phyloP scores from a whole-genome alignment of 2,888 invertebrate species.

The Athripsodes cinereus region DNA sequence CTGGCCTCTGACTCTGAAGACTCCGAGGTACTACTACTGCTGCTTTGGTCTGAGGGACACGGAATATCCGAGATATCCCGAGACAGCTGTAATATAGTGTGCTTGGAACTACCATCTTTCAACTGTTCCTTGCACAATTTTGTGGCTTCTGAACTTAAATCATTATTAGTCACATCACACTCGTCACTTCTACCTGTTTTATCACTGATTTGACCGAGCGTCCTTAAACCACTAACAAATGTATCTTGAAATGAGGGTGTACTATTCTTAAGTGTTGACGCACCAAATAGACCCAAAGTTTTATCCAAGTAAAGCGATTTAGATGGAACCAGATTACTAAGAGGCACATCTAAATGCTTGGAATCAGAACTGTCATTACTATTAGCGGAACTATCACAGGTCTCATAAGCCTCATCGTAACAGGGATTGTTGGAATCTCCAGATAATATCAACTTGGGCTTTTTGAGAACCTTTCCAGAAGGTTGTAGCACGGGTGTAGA shows the following conservation, averaged over 20 bases:
- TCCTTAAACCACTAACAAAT: slow-evolving; percentile 18
- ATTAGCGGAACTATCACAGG: slow-evolving; percentile 33
- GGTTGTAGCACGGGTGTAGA: slow-evolving; percentile 30
- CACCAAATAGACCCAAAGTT: slow-evolving; percentile 33
- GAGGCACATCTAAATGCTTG: slow-evolving; percentile 36
- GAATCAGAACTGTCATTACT: slow-evolving; percentile 32
- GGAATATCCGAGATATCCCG: slow-evolving; percentile 23
- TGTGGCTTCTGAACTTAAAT: slow-evolving; percentile 1
- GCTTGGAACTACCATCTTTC: slow-evolving; percentile 13
- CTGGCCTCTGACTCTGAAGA: slow-evolving; percentile 24
- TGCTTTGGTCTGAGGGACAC: slow-evolving; percentile 26
- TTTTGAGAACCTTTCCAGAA: slow-evolving; percentile 44
- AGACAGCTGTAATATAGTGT: slow-evolving; percentile 13
- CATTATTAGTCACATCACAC: background rate
- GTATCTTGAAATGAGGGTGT: slow-evolving; percentile 24
- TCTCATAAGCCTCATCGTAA: slow-evolving; percentile 35
- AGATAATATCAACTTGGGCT: slow-evolving; percentile 47
- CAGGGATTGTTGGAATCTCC: slow-evolving; percentile 36
- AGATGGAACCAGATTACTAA: background rate
- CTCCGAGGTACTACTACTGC: slow-evolving; percentile 19
- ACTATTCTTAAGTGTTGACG: slow-evolving; percentile 14
- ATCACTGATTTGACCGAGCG: slow-evolving; percentile 3
- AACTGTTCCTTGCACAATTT: slow-evolving; percentile 18
- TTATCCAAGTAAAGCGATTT: slow-evolving; percentile 33
- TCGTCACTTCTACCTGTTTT: background rate